phyloP scores from a whole-genome alignment of 2,797 vertebrate genomes.

The Podarcis lilfordi region DNA sequence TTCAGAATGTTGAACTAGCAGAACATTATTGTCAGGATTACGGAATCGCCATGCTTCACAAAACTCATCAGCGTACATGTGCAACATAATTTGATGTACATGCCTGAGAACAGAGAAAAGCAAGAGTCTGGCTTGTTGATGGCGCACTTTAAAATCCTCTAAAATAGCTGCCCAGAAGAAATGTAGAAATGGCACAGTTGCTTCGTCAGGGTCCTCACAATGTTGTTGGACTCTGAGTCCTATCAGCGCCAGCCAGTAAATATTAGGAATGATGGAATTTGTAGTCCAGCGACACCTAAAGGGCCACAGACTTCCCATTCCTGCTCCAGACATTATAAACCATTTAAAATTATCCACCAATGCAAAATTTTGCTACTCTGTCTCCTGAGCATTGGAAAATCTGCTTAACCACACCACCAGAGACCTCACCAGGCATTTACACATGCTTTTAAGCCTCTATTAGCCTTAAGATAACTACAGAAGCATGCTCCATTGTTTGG shows the following conservation, averaged over 20 bases:
- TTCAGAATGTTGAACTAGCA: not conserved
- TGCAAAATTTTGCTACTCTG: not conserved
- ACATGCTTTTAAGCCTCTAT: not conserved
- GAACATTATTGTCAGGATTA: not conserved
- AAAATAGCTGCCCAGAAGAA: not conserved
- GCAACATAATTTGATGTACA: not conserved
- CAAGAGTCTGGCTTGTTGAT: not conserved
- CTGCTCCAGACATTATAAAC: not conserved
- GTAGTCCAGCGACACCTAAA: no score
- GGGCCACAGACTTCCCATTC: no score
- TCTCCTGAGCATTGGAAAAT: not conserved
- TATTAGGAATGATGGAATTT: no score
- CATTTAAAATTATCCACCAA: not conserved
- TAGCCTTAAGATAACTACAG: not conserved
- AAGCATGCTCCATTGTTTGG: not conserved
- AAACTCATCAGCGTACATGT: not conserved
- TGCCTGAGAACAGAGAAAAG: not conserved
- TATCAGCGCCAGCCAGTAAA: no score
- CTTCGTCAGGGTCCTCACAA: not conserved
- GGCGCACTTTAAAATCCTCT: not conserved
- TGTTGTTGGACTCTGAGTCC: not conserved
- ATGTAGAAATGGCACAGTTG: no score
- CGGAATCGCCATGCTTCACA: not conserved
- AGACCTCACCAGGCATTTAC: not conserved
- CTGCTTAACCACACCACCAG: not conserved